phyloP scores from a whole-genome alignment of 2,797 vertebrate genomes.

The Huso huso region DNA sequence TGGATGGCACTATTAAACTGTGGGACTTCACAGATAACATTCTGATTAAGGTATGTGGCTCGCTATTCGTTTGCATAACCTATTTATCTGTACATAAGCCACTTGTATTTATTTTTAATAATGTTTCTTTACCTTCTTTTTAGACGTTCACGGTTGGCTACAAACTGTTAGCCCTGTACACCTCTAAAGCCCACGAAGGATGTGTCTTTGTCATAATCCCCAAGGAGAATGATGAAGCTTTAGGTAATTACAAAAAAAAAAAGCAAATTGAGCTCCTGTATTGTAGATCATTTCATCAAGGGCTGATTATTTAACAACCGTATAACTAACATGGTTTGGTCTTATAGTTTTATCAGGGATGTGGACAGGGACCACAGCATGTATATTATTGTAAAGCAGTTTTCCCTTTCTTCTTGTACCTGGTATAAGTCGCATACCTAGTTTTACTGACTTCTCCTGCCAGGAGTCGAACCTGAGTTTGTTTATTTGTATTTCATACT shows the following conservation, averaged over 20 bases:
- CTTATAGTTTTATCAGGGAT: no score
- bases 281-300: no score
- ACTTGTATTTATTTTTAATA: background rate
- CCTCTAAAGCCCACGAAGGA: constrained; percentile 44
- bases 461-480: no score
- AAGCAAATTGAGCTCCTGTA: background rate
- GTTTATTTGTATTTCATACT: no score
- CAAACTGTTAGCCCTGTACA: constrained; percentile 59
- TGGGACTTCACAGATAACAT: constrained; percentile 94
- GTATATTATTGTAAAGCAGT: no score
- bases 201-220: constrained; percentile 53
- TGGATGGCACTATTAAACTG: constrained; percentile 82
- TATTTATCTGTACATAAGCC: background rate
- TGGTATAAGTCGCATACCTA: no score
- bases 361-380: no score
- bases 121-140: constrained; percentile 20
- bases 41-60: constrained; percentile 76
- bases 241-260: constrained; percentile 47
- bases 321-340: no score
- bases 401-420: no score
- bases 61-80: no score
- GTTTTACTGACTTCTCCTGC: no score
- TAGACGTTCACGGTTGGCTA: constrained; percentile 68
- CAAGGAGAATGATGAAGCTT: constrained; percentile 32
- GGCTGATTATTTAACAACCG: no score